These are phyloP conservation scores for Saccopteryx leptura DNA, from an alignment of 2,113 vertebrate genomes.

Conservation along the genomic window DNA sequence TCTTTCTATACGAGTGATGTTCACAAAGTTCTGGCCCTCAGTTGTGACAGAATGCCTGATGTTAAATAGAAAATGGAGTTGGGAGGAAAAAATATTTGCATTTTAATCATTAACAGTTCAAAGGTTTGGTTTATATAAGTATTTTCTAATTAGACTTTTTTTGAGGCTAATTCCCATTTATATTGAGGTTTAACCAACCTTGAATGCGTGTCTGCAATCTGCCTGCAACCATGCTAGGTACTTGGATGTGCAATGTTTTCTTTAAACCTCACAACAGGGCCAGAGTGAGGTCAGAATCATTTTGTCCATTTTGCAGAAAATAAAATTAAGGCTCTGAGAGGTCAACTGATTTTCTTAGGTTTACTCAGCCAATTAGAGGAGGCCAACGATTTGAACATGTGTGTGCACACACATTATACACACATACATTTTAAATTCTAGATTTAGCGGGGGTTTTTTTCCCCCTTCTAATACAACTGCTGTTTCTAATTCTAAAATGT, in stretches of 20 bases:
- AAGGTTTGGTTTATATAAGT: conserved; percentile 45
- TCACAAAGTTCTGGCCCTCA: conserved; percentile 22
- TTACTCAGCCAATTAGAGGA: conserved; percentile 40
- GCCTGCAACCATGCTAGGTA: not conserved
- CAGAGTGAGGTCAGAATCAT: conserved; percentile 2
- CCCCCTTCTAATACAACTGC: conserved; percentile 29
- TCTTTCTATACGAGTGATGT: conserved; percentile 4
- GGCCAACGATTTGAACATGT: not conserved
- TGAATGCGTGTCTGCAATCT: not conserved
- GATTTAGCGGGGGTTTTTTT: not conserved
- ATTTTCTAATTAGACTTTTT: conserved; percentile 45
- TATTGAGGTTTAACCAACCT: not conserved
- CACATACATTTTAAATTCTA: conserved; percentile 64
- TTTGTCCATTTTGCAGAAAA: conserved; percentile 55
- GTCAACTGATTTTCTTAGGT: conserved; percentile 15
- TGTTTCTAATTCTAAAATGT: conserved; percentile 79
- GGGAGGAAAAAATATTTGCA: not conserved
- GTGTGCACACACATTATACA: not conserved
- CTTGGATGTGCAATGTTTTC: not conserved
- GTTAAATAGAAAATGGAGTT: conserved; percentile 12
- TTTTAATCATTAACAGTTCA: conserved; percentile 40
- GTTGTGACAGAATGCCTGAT: not conserved
- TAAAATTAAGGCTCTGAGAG: not conserved
- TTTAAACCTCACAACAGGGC: not conserved
- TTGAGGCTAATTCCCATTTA: not conserved